Evolutionary conservation across 1,140 invertebrate species (phyloP).

Genomic region (Carposina sasakii): DNA sequence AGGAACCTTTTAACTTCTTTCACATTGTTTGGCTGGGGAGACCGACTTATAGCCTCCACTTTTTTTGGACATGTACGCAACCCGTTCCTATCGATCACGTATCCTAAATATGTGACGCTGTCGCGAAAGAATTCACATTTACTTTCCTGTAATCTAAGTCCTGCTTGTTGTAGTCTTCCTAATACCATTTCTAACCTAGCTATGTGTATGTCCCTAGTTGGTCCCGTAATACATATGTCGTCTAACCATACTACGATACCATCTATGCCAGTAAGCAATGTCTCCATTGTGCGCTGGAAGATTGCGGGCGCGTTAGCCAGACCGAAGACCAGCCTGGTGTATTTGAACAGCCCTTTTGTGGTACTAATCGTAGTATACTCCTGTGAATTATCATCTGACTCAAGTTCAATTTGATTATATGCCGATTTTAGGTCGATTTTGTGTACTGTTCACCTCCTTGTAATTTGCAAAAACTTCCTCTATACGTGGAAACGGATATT

Average conservation of each 20-base stretch:
- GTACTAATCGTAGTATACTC: conserved; percentile 2
- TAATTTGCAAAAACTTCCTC: not conserved
- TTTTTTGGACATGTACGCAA: too few relatives aligned
- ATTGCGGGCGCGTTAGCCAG: conserved; percentile 2
- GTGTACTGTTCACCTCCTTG: not conserved
- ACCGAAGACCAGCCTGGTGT: not conserved
- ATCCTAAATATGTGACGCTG: too few relatives aligned
- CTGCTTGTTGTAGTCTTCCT: not conserved
- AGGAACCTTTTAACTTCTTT: conserved; percentile 57
- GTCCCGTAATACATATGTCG: conserved; percentile 1
- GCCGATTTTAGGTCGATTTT: not conserved
- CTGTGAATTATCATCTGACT: not conserved
- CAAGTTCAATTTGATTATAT: conserved; percentile 3
- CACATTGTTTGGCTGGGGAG: conserved; percentile 38
- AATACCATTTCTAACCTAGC: not conserved
- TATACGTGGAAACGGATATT: not conserved
- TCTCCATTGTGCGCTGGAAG: not conserved
- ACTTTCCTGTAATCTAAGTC: not conserved
- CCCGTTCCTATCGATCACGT: too few relatives aligned
- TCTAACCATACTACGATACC: not conserved
- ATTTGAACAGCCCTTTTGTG: not conserved
- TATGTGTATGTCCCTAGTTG: not conserved
- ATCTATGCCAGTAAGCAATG: not conserved
- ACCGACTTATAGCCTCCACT: too few relatives aligned
- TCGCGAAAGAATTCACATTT: conserved; percentile 1